phyloP scores from a whole-genome alignment of 2,888 invertebrate genomes.

The Tortricodes alternella region DNA sequence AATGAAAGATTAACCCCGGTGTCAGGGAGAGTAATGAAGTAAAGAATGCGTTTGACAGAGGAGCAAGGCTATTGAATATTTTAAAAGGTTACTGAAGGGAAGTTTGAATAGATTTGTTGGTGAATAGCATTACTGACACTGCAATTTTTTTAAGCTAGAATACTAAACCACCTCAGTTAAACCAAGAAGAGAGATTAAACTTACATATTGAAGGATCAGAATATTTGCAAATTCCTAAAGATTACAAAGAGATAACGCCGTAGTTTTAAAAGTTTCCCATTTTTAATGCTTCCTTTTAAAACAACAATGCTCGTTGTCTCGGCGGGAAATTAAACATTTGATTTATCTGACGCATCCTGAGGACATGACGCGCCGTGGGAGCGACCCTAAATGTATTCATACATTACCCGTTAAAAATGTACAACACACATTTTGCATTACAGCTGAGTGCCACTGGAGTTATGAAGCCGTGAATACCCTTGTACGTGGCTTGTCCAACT shows the following conservation, averaged over 20 bases:
- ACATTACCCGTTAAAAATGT: slow-evolving; percentile 55
- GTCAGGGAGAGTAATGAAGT: slow-evolving; percentile 71
- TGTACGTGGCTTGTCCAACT: slow-evolving; percentile 37
- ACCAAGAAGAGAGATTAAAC: too few relatives aligned
- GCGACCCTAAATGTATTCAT: slow-evolving; percentile 42
- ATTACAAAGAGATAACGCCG: slow-evolving; percentile 10
- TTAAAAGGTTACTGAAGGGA: slow-evolving; percentile 47
- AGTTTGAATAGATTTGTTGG: slow-evolving; percentile 24
- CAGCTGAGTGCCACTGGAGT: slow-evolving; percentile 31
- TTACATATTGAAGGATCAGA: too few relatives aligned
- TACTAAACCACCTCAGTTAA: neutral
- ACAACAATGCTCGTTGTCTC: slow-evolving; percentile 62
- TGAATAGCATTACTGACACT: slow-evolving; percentile 24
- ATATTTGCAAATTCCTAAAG: slow-evolving; percentile 2
- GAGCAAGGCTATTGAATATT: slow-evolving; percentile 65
- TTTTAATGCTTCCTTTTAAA: slow-evolving; percentile 30
- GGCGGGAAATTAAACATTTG: slow-evolving; percentile 73
- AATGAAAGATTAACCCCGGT: slow-evolving; percentile 71
- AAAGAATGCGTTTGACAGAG: slow-evolving; percentile 70
- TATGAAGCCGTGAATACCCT: slow-evolving; percentile 42
- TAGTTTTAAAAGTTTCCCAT: slow-evolving; percentile 33
- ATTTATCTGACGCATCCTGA: slow-evolving; percentile 67
- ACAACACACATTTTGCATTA: slow-evolving; percentile 59
- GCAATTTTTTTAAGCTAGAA: slow-evolving; percentile 1
- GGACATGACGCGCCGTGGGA: slow-evolving; percentile 63